These are phyloP conservation scores for Tenthredo notha DNA, from an alignment of 2,888 invertebrate genomes.

Conservation along the genomic window DNA sequence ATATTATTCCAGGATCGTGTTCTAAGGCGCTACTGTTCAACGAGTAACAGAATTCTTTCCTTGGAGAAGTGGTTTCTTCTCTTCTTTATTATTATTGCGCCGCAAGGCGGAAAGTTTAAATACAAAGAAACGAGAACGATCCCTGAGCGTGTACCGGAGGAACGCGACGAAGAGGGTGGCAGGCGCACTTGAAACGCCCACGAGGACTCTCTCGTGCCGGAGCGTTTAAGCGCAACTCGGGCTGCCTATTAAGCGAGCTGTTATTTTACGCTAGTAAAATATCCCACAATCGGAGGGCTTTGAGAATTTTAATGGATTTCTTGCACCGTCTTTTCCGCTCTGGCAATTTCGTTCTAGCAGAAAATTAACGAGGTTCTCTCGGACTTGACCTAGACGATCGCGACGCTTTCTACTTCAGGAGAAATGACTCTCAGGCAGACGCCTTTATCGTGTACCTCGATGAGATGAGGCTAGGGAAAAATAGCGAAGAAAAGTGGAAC, in stretches of 20 bases:
- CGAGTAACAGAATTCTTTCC: slow-evolving; percentile 18
- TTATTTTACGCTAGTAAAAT: slow-evolving; percentile 51
- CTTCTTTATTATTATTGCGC: slow-evolving; percentile 34
- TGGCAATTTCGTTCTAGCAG: background rate
- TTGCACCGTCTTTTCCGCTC: slow-evolving; percentile 27
- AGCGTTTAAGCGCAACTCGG: slow-evolving; percentile 49
- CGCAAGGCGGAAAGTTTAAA: slow-evolving; percentile 47
- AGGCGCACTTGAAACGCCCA: slow-evolving; percentile 43
- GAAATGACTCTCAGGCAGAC: slow-evolving; percentile 39
- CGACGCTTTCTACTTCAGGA: background rate
- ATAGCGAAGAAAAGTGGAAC: background rate
- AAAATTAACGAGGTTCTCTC: slow-evolving; percentile 44
- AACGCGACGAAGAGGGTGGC: slow-evolving; percentile 44
- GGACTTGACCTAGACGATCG: slow-evolving; percentile 36
- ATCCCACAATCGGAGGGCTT: slow-evolving; percentile 49
- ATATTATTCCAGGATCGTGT: background rate
- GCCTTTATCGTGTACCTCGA: slow-evolving; percentile 47
- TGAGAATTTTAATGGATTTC: slow-evolving; percentile 48
- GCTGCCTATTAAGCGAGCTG: slow-evolving; percentile 48
- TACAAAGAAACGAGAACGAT: slow-evolving; percentile 38
- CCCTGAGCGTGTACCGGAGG: slow-evolving; percentile 2
- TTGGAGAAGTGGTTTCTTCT: slow-evolving; percentile 8
- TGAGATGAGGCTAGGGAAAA: slow-evolving; percentile 35
- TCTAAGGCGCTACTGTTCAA: slow-evolving; percentile 1
- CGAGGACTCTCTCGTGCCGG: slow-evolving; percentile 47